A percentile compares a stretch with the other conserved stretches of the same genome.
phyloP scores from a whole-genome alignment of 2,113 vertebrate species.

The Engraulis encrasicolus region DNA sequence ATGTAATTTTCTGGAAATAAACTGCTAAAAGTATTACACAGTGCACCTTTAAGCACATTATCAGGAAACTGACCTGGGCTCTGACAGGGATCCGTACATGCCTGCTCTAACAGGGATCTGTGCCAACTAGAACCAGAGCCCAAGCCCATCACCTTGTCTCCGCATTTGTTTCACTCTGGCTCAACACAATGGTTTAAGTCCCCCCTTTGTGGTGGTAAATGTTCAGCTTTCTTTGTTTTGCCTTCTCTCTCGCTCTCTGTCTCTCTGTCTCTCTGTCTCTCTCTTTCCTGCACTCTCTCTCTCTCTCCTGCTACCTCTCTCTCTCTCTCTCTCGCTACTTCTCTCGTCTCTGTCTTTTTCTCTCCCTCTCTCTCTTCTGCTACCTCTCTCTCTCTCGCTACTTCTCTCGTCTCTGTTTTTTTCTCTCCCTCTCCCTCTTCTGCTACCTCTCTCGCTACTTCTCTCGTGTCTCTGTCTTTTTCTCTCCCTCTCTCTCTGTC shows the following conservation, averaged over 20 bases:
- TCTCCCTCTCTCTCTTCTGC: neutral
- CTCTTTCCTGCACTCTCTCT: no score
- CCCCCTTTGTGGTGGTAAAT: constrained; percentile 59
- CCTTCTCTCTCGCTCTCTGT: constrained; percentile 19
- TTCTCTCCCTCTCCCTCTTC: neutral
- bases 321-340: neutral
- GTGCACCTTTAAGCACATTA: constrained; percentile 10
- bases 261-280: no score
- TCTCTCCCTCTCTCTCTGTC: neutral
- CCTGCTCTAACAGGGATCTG: constrained; percentile 17
- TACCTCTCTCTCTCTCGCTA: no score
- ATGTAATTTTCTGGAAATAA: no score
- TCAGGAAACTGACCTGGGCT: constrained; percentile 42
- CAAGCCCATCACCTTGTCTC: constrained; percentile 55
- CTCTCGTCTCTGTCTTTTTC: constrained; percentile 48
- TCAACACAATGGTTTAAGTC: constrained; percentile 64
- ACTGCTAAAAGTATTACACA: no score
- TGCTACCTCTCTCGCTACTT: neutral
- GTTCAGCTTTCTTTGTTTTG: constrained; percentile 28
- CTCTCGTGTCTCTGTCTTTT: no score
- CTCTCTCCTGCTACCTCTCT: neutral
- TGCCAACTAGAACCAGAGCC: neutral
- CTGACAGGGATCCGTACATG: neutral
- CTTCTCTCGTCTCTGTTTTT: no score
- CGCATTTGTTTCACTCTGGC: constrained; percentile 57